phyloP scores from a whole-genome alignment of 2,888 invertebrate genomes.

The Psococerastis gibbosa region DNA sequence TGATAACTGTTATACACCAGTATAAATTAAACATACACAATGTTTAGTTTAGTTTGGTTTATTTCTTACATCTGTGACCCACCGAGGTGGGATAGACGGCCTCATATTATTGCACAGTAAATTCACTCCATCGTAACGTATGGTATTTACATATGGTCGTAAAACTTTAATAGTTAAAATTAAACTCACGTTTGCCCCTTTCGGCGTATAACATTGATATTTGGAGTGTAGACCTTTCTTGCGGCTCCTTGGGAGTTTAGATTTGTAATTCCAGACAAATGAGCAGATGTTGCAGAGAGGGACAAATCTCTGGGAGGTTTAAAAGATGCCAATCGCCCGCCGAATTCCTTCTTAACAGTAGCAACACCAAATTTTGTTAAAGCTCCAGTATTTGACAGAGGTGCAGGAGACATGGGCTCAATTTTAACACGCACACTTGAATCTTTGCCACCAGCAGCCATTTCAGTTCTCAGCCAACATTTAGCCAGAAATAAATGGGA shows the following conservation, averaged over 20 bases:
- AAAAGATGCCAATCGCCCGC: background rate
- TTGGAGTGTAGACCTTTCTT: background rate
- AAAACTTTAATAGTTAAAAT: too few relatives aligned
- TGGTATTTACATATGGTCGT: too few relatives aligned
- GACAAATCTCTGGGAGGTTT: slow-evolving; percentile 9
- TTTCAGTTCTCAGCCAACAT: too few relatives aligned
- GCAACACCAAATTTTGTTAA: background rate
- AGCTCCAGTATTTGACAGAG: background rate
- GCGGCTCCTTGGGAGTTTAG: background rate
- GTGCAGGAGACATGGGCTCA: background rate
- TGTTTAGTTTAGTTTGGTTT: too few relatives aligned
- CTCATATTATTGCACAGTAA: too few relatives aligned
- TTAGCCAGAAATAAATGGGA: too few relatives aligned
- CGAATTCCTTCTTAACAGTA: background rate
- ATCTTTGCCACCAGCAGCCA: background rate
- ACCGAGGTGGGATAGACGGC: too few relatives aligned
- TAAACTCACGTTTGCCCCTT: slow-evolving; percentile 1
- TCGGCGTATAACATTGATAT: background rate
- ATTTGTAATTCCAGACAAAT: background rate
- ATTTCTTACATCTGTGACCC: too few relatives aligned
- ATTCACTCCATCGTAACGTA: too few relatives aligned
- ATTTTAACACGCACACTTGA: background rate
- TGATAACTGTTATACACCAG: too few relatives aligned
- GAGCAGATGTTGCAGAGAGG: slow-evolving; percentile 2
- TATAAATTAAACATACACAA: too few relatives aligned